Percentiles rank a stretch among this genome's conserved stretches.
These are phyloP conservation scores for Polypedilum pembai DNA, from an alignment of 1,140 invertebrate species.

Conservation along the genomic window DNA sequence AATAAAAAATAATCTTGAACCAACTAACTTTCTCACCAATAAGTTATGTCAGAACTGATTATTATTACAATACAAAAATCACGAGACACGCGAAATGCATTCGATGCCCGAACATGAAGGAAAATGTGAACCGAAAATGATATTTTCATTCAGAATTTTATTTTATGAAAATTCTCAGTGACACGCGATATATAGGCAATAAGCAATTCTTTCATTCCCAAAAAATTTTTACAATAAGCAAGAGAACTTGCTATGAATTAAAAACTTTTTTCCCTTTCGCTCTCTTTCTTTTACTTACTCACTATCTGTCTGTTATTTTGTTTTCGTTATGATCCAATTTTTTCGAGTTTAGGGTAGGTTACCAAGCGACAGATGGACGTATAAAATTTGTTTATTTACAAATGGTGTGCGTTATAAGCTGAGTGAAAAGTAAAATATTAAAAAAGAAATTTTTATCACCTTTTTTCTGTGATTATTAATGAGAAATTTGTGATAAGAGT, in stretches of 20 bases:
- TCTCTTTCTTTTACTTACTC: not conserved
- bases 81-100: constrained; percentile 6
- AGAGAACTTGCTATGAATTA: too few species aligned
- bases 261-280: not conserved
- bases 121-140: not conserved
- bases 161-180: not conserved
- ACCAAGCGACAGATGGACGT: not conserved
- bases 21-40: not conserved
- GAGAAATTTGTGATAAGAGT: not conserved
- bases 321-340: not conserved
- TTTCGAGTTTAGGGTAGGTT: constrained; percentile 8
- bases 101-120: constrained; percentile 22
- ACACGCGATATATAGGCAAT: not conserved
- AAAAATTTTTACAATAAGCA: not conserved
- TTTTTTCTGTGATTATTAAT: not conserved
- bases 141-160: not conserved
- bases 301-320: not conserved
- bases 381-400: constrained; percentile 26
- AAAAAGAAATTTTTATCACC: not conserved
- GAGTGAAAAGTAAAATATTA: not conserved
- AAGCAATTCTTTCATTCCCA: not conserved
- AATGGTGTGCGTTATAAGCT: constrained; percentile 21
- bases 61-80: not conserved
- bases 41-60: not conserved
- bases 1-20: too few species aligned